Conservation (phyloP, 1,140 invertebrate species). For the Araneus ventricosus region DNA sequence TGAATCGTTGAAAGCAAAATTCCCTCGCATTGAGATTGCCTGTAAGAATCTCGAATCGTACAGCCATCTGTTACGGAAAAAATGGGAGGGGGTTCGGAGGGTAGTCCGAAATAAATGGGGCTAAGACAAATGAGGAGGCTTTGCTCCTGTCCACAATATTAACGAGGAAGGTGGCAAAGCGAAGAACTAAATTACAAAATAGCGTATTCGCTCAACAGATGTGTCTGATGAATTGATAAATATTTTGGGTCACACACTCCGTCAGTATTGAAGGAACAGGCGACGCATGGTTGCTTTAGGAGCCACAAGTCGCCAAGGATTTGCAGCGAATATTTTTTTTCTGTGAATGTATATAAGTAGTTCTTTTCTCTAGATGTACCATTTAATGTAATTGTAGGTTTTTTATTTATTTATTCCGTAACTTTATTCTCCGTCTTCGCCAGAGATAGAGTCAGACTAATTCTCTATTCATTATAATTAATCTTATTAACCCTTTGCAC, state of each 20-base stretch:
- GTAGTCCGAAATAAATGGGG: not conserved
- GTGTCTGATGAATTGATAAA: conserved; percentile 32
- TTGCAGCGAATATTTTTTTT: not conserved
- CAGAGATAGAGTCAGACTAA: too few species aligned
- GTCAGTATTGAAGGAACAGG: not conserved
- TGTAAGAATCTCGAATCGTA: not conserved
- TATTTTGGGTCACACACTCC: not conserved
- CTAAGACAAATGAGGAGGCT: conserved; percentile 50
- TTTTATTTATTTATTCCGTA: too few species aligned
- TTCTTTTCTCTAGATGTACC: too few species aligned
- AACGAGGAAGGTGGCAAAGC: conserved; percentile 59
- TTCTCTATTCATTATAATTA: too few species aligned
- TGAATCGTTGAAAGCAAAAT: not conserved
- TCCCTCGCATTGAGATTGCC: not conserved
- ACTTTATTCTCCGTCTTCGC: too few species aligned
- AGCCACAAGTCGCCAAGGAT: not conserved
- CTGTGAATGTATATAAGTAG: not conserved
- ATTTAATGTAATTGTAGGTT: too few species aligned
- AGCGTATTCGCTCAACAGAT: conserved; percentile 29
- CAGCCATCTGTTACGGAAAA: conserved; percentile 19
- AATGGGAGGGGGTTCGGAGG: not conserved
- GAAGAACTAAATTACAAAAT: not conserved
- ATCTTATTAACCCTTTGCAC: too few species aligned
- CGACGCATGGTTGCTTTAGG: not conserved
- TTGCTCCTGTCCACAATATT: conserved; percentile 49